Percentiles rank a stretch among this genome's conserved stretches.
phyloP scores from a whole-genome alignment of 2,888 invertebrate species.

The Gerris lacustris region DNA sequence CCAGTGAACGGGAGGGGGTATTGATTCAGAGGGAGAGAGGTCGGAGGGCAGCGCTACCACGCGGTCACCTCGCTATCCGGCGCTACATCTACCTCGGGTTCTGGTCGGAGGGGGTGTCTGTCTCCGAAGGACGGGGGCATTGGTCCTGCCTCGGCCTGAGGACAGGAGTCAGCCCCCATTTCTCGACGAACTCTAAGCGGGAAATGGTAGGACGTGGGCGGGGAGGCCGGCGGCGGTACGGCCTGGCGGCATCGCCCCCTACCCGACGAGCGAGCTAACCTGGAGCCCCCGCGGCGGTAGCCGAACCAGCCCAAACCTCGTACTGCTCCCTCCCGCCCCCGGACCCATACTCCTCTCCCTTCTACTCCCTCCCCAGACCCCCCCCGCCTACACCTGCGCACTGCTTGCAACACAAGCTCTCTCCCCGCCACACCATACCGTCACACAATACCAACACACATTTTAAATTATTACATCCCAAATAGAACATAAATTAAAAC shows the following conservation, averaged over 20 bases:
- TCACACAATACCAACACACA: background rate
- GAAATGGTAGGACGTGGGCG: constrained; percentile 62
- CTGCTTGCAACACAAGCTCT: background rate
- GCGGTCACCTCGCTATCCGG: constrained; percentile 39
- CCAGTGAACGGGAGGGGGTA: background rate
- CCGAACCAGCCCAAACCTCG: constrained; percentile 5
- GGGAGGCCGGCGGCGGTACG: constrained; percentile 41
- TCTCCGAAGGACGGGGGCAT: constrained; percentile 49
- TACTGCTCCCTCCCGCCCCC: background rate
- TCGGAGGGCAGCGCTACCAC: constrained; percentile 9
- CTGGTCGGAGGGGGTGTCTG: constrained; percentile 35
- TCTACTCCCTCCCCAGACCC: background rate
- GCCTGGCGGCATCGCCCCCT: constrained; percentile 47
- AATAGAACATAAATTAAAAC: background rate
- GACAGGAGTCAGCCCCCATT: constrained; percentile 97
- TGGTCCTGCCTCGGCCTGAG: constrained; percentile 91
- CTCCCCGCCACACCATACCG: constrained; percentile 7
- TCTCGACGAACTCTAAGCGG: constrained; percentile 93
- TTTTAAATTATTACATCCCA: background rate
- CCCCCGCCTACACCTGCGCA: constrained; percentile 10
- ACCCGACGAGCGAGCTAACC: constrained; percentile 7
- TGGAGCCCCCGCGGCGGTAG: constrained; percentile 7
- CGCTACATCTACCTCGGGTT: constrained; percentile 39
- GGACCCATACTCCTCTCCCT: background rate
- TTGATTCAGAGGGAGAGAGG: constrained; percentile 12